Conservation (phyloP, 2,113 vertebrate genomes). For the Entosphenus tridentatus region DNA sequence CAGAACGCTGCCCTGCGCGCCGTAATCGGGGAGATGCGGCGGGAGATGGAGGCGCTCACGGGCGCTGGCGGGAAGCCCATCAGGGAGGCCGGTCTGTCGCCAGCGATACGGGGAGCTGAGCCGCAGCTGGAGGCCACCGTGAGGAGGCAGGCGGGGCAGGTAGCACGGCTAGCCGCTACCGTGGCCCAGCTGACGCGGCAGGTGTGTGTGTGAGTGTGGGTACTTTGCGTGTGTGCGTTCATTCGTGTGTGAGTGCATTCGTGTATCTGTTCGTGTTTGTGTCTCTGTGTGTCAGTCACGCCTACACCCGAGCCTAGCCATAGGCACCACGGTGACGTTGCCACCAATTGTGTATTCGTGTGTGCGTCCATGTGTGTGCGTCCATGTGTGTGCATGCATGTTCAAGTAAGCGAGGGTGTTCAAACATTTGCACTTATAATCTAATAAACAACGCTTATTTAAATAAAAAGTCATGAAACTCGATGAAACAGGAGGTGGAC, state of each 20-base stretch:
- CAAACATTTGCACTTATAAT: no score
- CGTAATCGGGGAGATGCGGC: slow-evolving; percentile 49
- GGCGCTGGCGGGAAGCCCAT: no score
- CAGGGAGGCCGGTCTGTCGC: no score
- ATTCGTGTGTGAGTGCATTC: neutral
- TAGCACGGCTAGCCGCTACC: slow-evolving; percentile 16
- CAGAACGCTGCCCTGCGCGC: slow-evolving; percentile 36
- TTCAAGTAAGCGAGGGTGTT: slow-evolving; percentile 14
- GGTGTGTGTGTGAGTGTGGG: slow-evolving; percentile 17
- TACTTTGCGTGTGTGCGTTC: neutral
- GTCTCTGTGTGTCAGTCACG: neutral
- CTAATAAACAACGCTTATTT: no score
- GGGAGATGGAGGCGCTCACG: slow-evolving; percentile 37
- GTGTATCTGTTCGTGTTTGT: neutral
- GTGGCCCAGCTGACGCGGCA: slow-evolving; percentile 18
- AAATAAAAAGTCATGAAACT: no score
- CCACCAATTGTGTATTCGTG: neutral
- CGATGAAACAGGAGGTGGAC: no score
- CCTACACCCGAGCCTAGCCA: no score
- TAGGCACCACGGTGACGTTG: no score
- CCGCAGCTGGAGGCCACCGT: neutral
- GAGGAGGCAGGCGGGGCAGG: slow-evolving; percentile 18
- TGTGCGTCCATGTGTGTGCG: neutral
- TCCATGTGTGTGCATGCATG: slow-evolving; percentile 7
- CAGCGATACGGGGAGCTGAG: no score